Conservation (phyloP, 2,113 vertebrate species). For the Hippocampus zosterae region DNA sequence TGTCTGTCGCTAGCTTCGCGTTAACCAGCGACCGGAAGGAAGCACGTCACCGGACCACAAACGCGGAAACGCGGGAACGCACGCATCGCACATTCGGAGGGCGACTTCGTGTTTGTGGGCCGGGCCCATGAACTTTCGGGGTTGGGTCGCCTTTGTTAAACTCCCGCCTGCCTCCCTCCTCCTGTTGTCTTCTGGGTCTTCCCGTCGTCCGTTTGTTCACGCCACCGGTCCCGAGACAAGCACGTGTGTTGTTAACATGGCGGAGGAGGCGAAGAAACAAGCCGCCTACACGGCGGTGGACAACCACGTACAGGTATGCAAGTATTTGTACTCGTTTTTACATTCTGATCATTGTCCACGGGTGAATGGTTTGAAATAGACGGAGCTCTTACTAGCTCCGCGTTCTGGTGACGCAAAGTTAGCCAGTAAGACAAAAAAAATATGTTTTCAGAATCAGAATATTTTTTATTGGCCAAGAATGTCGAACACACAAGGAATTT, state of each 20-base stretch:
- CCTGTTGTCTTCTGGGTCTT: not conserved
- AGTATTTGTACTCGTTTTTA: no score
- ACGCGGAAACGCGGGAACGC: no score
- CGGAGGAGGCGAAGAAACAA: slow-evolving; percentile 74
- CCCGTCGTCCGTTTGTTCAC: not conserved
- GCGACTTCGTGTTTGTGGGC: slow-evolving; percentile 9
- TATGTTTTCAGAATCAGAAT: no score
- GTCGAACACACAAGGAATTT: not conserved
- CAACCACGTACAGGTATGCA: slow-evolving; percentile 69
- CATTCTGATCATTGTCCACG: not conserved
- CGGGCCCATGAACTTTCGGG: slow-evolving; percentile 48
- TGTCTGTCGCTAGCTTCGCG: no score
- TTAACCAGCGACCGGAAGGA: no score
- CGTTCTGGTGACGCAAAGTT: not conserved
- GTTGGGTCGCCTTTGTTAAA: slow-evolving; percentile 29
- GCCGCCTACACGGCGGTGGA: slow-evolving; percentile 71
- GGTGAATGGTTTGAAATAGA: not conserved
- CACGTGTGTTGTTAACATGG: slow-evolving; percentile 49
- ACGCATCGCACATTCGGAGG: not conserved
- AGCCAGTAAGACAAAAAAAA: not conserved
- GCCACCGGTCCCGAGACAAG: not conserved
- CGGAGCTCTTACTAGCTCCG: not conserved
- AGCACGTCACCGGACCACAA: no score
- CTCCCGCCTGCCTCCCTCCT: slow-evolving; percentile 14
- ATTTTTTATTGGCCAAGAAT: no score